Base-by-base conservation (phyloP, 92 coral and sea anemone genomes). In the Heliopora coerulea region DNA sequence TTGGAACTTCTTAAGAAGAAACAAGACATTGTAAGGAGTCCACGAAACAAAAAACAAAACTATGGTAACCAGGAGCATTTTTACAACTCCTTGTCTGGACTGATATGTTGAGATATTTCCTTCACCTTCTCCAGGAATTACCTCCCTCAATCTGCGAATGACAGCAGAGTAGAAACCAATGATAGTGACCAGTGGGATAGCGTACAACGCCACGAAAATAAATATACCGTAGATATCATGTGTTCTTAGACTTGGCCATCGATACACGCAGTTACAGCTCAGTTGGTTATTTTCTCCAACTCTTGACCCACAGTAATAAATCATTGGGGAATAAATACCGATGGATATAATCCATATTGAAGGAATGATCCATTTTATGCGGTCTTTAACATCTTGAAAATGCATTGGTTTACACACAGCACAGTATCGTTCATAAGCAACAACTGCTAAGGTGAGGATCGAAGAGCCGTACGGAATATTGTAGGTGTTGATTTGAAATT, bases 171-270 rank as follows among this genome's bases (percentile, higher is more conserved):
- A 88, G 37, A 82, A 58, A 31, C 59, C 20, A 1, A 81, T 78
- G 74, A 83, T 81, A 15, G 79, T 48, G 40, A 77, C 20, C 12
- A 88, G 62, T 12, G 93, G 93, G 20, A 82, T 35, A 5, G 73
- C 60, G 73, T 79, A 88, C 52, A 88, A 78, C 13, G 66, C 34
- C 8, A 63, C 79, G 27, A 88, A 62, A n/a, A 70, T 50, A 15
- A 35, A 35, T 1, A 70, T 13, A 11, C 77, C 77, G 20, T 70
- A 50, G 20, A 54, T 54, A 70, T 70, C 54, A 49, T 70, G 52
- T 17, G 77, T 63, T 54, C 19, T 19, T 11, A 70, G 63, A 54
- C 77, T 70, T n/a, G 77, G 77, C 77, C 77, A 70, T 0, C 77
- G 77, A 54, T 70, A n/a, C 1, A 48, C 32, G n/a, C 77, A 70